A percentile compares a stretch with the other conserved stretches of the same genome.
Evolutionary conservation across 2,888 invertebrate genomes (phyloP).

Genomic region (Flexamia atlantica): DNA sequence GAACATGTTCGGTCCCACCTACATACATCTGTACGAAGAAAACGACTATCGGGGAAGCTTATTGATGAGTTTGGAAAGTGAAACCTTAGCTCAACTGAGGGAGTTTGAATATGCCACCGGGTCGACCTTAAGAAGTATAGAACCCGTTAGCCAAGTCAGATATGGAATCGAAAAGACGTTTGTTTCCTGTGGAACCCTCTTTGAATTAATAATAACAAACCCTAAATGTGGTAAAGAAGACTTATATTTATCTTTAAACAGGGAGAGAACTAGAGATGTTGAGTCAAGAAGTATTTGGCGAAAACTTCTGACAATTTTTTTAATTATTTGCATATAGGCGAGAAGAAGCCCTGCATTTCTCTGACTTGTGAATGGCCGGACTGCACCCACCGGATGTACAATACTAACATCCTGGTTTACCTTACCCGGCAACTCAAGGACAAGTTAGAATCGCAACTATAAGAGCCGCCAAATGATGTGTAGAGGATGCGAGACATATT

Average conservation of each 20-base stretch:
- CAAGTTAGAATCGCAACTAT: not conserved
- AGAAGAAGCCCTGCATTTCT: slow-evolving; percentile 12
- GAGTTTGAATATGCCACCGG: not conserved
- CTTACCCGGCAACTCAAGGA: not conserved
- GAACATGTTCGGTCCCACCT: slow-evolving; percentile 44
- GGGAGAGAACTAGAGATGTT: not conserved
- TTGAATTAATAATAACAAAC: not conserved
- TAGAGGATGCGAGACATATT: not conserved
- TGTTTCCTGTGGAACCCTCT: not conserved
- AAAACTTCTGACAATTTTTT: not conserved
- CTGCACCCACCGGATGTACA: not conserved
- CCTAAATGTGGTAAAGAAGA: not conserved
- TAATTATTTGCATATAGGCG: not conserved
- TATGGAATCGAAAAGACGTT: not conserved
- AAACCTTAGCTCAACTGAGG: slow-evolving; percentile 19
- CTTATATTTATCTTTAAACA: not conserved
- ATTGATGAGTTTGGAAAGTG: slow-evolving; percentile 15
- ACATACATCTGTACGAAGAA: slow-evolving; percentile 28
- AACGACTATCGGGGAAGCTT: slow-evolving; percentile 21
- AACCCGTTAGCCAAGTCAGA: not conserved
- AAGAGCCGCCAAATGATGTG: not conserved
- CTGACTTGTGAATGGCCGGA: slow-evolving; percentile 7
- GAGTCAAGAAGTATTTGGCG: not conserved
- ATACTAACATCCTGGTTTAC: not conserved
- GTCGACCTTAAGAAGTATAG: not conserved